phyloP scores from a whole-genome alignment of 2,888 invertebrate species.

The Suillia variegata region DNA sequence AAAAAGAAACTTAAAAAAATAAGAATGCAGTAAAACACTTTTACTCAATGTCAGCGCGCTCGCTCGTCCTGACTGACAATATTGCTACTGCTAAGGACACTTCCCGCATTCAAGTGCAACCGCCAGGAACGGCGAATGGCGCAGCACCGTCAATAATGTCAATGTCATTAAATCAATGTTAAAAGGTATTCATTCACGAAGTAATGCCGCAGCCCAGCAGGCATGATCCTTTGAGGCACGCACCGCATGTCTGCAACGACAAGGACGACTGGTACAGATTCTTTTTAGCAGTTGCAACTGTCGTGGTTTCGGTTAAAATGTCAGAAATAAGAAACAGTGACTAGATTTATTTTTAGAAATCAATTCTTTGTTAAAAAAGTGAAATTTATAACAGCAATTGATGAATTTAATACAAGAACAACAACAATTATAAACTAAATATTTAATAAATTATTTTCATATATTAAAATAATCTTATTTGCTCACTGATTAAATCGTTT shows the following conservation, averaged over 20 bases:
- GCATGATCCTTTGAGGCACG: conserved; percentile 5
- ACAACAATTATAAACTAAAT: too few relatives aligned
- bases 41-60: conserved; percentile 1
- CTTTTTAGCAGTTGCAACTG: conserved; percentile 8
- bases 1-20: background rate
- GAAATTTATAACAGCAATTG: too few relatives aligned
- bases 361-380: too few relatives aligned
- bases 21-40: conserved; percentile 3
- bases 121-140: conserved; percentile 31
- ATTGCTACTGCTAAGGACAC: background rate
- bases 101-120: conserved; percentile 5
- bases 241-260: background rate
- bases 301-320: conserved; percentile 18
- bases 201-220: background rate
- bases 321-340: too few relatives aligned
- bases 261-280: background rate
- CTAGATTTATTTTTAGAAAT: too few relatives aligned
- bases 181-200: conserved; percentile 40
- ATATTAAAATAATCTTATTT: too few relatives aligned
- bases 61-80: background rate
- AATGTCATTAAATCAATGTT: conserved; percentile 59
- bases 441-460: too few relatives aligned
- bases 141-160: conserved; percentile 38
- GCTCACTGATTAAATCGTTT: too few relatives aligned
- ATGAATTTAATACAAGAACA: too few relatives aligned